Base-by-base conservation (phyloP, 2,888 invertebrate genomes). In the Ceraclea dissimilis region DNA sequence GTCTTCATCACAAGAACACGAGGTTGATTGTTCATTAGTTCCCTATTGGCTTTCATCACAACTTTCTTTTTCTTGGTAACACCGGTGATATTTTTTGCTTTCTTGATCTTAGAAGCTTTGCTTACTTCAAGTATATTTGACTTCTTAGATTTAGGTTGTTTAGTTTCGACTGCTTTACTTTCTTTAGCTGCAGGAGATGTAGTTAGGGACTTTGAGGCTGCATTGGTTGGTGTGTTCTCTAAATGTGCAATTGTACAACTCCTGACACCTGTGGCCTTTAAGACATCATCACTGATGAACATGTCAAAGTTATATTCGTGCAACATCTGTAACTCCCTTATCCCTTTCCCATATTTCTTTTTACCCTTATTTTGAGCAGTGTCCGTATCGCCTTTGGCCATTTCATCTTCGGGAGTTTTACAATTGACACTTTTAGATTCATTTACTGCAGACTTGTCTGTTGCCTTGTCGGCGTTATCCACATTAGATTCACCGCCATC, bases 291-390 rank as follows among this genome's bases (percentile, higher is more conserved):
- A 62, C 79, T 76, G 53, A 84, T 81, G 65, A 84, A 84, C 81
- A 85, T 85, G 65, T 86, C 85, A 63, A 82, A 79, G 44, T 86
- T 81, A 63, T 86, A 85, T 60, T 84, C 82, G 63, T 86, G 86
- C 1, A 87, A 71, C 67, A 78, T 75, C 64, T 82, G 79, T 49
- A 87, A 66, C 64, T 86, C 86, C 54, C 76, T 75, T 34, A 70
- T 65, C 33, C 71, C 65, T 56, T 67, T 67, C 26, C 65, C 64
- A 44, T 67, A 67, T 8, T 65, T 59, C 49, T 60, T 62, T 8
- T 57, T 52, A 1, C n/a, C n/a, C 16, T 39, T 39, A 39, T 67
- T 68, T 71, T 71, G 63, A 20, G 26, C 4, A 10, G 5, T n/a
- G n/a, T n/a, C 19, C 13, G 47, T 6, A 47, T 18, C 47, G 4